A percentile compares a stretch with the other conserved stretches of the same genome.
These are phyloP conservation scores for Homarus americanus DNA, from an alignment of 1,140 invertebrate species.

Conservation along the genomic window DNA sequence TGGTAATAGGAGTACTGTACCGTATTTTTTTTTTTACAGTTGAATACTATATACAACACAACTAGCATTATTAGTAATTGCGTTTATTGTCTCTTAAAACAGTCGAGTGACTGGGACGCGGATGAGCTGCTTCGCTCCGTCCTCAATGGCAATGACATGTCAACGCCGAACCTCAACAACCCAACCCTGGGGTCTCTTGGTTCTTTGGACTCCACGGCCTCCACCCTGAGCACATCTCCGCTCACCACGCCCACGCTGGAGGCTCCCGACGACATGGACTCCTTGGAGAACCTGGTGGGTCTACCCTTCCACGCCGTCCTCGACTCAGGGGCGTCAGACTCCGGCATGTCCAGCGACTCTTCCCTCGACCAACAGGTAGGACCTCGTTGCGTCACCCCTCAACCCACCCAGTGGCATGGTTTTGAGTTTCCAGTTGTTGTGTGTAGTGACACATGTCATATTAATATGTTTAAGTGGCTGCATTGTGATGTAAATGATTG, in stretches of 20 bases:
- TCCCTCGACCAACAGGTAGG: slow-evolving; percentile 60
- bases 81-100: background rate
- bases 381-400: no score
- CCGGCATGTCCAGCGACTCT: slow-evolving; percentile 67
- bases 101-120: slow-evolving; percentile 57
- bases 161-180: background rate
- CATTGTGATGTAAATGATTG: no score
- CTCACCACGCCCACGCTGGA: slow-evolving; percentile 47
- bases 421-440: no score
- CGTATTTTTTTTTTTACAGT: no score
- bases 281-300: slow-evolving; percentile 57
- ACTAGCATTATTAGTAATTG: background rate
- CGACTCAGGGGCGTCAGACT: slow-evolving; percentile 60
- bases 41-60: background rate
- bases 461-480: no score
- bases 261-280: slow-evolving; percentile 47
- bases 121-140: slow-evolving; percentile 60
- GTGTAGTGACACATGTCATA: no score
- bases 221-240: background rate
- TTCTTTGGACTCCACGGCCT: slow-evolving; percentile 16
- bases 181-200: slow-evolving; percentile 17
- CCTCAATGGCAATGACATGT: slow-evolving; percentile 39
- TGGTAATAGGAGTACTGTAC: no score
- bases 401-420: no score
- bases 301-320: slow-evolving; percentile 59